These are phyloP conservation scores for Phalacrocorax brasilianus DNA, from an alignment of 2,113 vertebrate species.

Conservation along the genomic window DNA sequence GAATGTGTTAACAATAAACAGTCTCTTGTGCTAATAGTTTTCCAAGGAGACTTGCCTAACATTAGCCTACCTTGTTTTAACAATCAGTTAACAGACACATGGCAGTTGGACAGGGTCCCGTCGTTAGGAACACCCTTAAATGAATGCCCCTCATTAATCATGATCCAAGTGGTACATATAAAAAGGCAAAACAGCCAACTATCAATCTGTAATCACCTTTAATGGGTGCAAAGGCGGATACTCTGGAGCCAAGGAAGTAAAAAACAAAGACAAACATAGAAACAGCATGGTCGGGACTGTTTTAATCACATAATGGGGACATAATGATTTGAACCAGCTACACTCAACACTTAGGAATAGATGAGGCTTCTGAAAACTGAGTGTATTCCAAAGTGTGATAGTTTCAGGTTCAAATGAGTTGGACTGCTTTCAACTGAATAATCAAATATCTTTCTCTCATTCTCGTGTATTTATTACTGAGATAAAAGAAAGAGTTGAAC, in stretches of 20 bases:
- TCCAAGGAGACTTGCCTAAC: conserved; percentile 63
- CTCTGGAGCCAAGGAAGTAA: conserved; percentile 1
- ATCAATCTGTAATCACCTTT: conserved; percentile 53
- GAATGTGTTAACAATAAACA: conserved; percentile 62
- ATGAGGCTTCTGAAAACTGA: conserved; percentile 6
- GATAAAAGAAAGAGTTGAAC: neutral
- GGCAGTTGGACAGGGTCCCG: conserved; percentile 41
- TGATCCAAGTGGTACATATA: conserved; percentile 24
- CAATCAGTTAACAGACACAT: conserved; percentile 59
- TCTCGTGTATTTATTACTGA: neutral
- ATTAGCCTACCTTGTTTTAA: conserved; percentile 67
- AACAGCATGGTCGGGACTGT: conserved; percentile 19
- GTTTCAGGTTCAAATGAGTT: neutral
- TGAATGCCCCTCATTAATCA: conserved; percentile 65
- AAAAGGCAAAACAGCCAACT: conserved; percentile 39
- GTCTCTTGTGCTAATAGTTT: conserved; percentile 54
- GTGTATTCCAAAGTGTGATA: neutral
- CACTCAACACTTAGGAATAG: conserved; percentile 5
- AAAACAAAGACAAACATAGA: conserved; percentile 70
- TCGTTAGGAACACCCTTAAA: conserved; percentile 49
- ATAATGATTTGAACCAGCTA: conserved; percentile 31
- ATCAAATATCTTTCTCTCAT: neutral
- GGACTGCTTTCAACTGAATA: neutral
- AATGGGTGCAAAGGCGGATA: conserved; percentile 17
- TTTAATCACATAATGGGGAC: conserved; percentile 42